phyloP scores from a whole-genome alignment of 1,140 invertebrate genomes.

The Panagrolaimus sp. region DNA sequence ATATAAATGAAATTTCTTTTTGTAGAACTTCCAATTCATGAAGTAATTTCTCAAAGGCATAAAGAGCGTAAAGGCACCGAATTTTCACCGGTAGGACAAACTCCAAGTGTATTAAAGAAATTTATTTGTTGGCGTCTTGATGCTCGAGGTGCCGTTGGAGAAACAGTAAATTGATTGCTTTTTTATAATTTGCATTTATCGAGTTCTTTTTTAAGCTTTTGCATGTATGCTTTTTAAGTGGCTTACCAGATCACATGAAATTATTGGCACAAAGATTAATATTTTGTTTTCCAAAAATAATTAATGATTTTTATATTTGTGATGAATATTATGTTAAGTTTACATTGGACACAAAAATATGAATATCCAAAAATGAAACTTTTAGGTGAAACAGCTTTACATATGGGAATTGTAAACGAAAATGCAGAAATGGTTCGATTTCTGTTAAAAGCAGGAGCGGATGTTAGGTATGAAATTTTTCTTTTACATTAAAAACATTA shows the following conservation, averaged over 20 bases:
- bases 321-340: slow-evolving; percentile 84
- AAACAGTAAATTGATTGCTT: slow-evolving; percentile 66
- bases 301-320: slow-evolving; percentile 88
- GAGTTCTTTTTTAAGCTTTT: slow-evolving; percentile 65
- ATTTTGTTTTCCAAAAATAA: slow-evolving; percentile 84
- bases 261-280: slow-evolving; percentile 86
- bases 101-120: slow-evolving; percentile 25
- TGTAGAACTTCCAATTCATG: slow-evolving; percentile 74
- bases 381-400: slow-evolving; percentile 65
- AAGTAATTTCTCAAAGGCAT: slow-evolving; percentile 79
- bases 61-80: slow-evolving; percentile 67
- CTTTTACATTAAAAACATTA: no score
- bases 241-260: slow-evolving; percentile 81
- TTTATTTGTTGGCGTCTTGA: slow-evolving; percentile 41
- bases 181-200: no score
- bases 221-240: slow-evolving; percentile 84
- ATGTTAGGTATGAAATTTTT: slow-evolving; percentile 69
- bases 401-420: slow-evolving; percentile 95
- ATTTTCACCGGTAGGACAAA: slow-evolving; percentile 25
- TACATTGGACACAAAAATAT: neutral
- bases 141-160: slow-evolving; percentile 72
- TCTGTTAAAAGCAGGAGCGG: slow-evolving; percentile 79
- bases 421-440: slow-evolving; percentile 95
- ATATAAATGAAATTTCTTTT: no score
- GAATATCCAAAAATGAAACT: no score